Conservation (phyloP, 2,888 invertebrate species). For the Sinodicranocentrus sp. region DNA sequence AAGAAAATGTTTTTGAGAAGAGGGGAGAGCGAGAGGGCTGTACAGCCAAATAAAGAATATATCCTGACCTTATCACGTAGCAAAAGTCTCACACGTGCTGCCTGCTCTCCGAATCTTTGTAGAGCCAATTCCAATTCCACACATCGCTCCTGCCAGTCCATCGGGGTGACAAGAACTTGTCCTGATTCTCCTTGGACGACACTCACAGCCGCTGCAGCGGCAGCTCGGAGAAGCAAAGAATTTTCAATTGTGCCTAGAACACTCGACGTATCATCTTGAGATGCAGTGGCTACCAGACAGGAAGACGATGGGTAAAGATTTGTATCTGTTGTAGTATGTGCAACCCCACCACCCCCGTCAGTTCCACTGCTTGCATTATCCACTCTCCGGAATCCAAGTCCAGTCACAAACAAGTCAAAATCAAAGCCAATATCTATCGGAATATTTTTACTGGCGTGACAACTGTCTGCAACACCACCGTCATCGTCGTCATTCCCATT, state of each 20-base stretch:
- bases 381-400: slow-evolving; percentile 64
- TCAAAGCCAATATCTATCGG: slow-evolving; percentile 69
- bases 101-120: slow-evolving; percentile 91
- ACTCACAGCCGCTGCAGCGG: slow-evolving; percentile 68
- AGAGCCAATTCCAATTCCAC: slow-evolving; percentile 91
- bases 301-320: slow-evolving; percentile 20
- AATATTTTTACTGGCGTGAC: slow-evolving; percentile 58
- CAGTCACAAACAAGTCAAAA: slow-evolving; percentile 68
- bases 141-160: slow-evolving; percentile 93
- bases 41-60: slow-evolving; percentile 41
- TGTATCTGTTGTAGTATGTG: not conserved
- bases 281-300: slow-evolving; percentile 38
- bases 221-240: slow-evolving; percentile 61
- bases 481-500: slow-evolving; percentile 39
- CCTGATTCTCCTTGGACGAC: slow-evolving; percentile 68
- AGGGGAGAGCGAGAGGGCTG: not conserved
- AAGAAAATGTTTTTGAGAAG: slow-evolving; percentile 23
- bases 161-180: slow-evolving; percentile 70
- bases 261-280: slow-evolving; percentile 48
- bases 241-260: slow-evolving; percentile 64
- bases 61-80: slow-evolving; percentile 91
- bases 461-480: slow-evolving; percentile 52
- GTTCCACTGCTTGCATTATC: slow-evolving; percentile 7
- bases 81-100: slow-evolving; percentile 91
- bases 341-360: not conserved